Conservation (phyloP, 2,888 invertebrate species). For the Zaprionus obscuricornis region DNA sequence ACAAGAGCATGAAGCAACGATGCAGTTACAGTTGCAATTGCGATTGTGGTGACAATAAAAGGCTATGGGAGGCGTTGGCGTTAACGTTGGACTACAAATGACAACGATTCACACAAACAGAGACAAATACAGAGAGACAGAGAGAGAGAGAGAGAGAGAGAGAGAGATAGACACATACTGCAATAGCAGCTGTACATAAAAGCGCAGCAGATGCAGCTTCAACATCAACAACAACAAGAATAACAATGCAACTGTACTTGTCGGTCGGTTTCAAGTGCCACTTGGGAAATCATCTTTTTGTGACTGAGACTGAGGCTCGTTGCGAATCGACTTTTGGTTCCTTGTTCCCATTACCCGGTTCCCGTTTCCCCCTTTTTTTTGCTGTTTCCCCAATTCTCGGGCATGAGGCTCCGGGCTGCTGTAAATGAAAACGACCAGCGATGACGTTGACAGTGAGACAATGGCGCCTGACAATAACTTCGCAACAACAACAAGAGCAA, state of each 20-base stretch:
- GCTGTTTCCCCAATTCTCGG: conserved; percentile 7
- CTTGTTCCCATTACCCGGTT: background rate
- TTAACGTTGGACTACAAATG: conserved; percentile 58
- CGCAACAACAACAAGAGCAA: conserved; percentile 21
- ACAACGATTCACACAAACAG: conserved; percentile 28
- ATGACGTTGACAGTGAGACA: conserved; percentile 58
- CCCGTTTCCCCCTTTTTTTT: background rate
- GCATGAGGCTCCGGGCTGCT: conserved; percentile 37
- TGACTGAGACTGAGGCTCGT: conserved; percentile 25
- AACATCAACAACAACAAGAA: conserved; percentile 36
- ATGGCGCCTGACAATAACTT: conserved; percentile 51
- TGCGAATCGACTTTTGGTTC: conserved; percentile 15
- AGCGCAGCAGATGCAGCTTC: conserved; percentile 64
- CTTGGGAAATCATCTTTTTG: conserved; percentile 78
- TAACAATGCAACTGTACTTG: conserved; percentile 58
- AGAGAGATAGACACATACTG: background rate
- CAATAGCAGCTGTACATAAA: conserved; percentile 45
- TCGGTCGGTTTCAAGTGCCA: conserved; percentile 71
- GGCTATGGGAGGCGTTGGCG: conserved; percentile 46
- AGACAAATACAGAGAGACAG: conserved; percentile 10
- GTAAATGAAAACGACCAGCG: conserved; percentile 68
- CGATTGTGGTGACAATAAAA: conserved; percentile 69
- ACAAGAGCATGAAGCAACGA: conserved; percentile 10
- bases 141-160: background rate
- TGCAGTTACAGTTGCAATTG: conserved; percentile 37